These are phyloP conservation scores for Sebastes minor DNA, from an alignment of 2,797 vertebrate species.

Conservation along the genomic window DNA sequence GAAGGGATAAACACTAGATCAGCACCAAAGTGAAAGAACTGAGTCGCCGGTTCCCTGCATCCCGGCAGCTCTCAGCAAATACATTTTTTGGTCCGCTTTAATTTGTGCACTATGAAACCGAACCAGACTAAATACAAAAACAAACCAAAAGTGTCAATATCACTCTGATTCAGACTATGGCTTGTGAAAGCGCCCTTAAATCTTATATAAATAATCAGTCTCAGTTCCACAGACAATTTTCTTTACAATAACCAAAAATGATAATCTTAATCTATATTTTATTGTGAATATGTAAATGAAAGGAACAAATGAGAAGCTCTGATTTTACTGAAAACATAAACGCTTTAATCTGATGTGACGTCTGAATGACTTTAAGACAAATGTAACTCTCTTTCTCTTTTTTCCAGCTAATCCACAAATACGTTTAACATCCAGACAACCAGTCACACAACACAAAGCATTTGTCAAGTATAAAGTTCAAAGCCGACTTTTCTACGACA, in stretches of 20 bases:
- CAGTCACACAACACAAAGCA: conserved; percentile 41
- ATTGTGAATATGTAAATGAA: conserved; percentile 21
- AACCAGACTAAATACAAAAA: too few relatives aligned
- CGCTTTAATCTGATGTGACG: conserved; percentile 67
- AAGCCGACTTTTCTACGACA: conserved; percentile 29
- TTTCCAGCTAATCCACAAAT: conserved; percentile 28
- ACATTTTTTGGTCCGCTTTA: too few relatives aligned
- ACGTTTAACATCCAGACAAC: conserved; percentile 42
- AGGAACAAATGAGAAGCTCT: conserved; percentile 60
- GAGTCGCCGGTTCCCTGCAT: too few relatives aligned
- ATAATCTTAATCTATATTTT: background rate
- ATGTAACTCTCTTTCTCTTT: conserved; percentile 12
- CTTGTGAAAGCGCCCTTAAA: too few relatives aligned
- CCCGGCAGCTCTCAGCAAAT: too few relatives aligned
- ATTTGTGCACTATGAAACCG: too few relatives aligned
- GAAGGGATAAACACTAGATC: too few relatives aligned
- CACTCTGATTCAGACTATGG: too few relatives aligned
- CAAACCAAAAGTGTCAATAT: too few relatives aligned
- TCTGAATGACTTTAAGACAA: conserved; percentile 70
- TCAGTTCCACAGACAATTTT: background rate
- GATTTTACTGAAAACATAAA: conserved; percentile 56
- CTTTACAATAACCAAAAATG: background rate
- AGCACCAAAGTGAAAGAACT: too few relatives aligned
- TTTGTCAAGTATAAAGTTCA: conserved; percentile 70
- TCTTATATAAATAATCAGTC: too few relatives aligned